A percentile compares a stretch with the other conserved stretches of the same genome.
Evolutionary conservation across 2,888 invertebrate genomes (phyloP).

Genomic region (Himalopsyche anomala): DNA sequence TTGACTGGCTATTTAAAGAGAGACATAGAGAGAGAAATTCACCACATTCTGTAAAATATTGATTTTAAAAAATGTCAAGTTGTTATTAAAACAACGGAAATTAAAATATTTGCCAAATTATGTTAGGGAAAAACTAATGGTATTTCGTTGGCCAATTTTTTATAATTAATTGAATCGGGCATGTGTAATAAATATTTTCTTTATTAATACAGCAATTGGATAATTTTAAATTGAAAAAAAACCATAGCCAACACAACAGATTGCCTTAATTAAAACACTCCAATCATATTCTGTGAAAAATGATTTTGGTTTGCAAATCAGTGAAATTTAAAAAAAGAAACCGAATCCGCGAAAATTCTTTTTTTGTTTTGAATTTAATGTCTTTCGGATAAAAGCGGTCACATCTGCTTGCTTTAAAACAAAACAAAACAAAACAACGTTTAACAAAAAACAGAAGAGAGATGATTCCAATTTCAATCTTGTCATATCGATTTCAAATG

Average conservation of each 20-base stretch:
- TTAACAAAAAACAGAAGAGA: conserved; percentile 41
- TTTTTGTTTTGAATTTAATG: conserved; percentile 6
- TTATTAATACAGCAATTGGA: neutral
- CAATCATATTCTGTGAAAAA: neutral
- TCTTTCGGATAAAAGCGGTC: neutral
- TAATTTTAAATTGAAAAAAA: neutral
- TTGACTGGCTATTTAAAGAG: no score
- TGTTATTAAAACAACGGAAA: no score
- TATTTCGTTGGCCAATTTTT: no score
- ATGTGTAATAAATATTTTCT: conserved; percentile 2
- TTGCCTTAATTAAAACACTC: conserved; percentile 10
- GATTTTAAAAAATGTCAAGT: no score
- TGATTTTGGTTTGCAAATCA: conserved; percentile 9
- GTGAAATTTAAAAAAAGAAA: conserved; percentile 53
- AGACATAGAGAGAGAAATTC: no score
- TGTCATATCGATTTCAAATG: conserved; percentile 55
- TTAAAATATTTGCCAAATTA: no score
- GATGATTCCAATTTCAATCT: conserved; percentile 46
- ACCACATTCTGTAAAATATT: no score
- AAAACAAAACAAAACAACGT: neutral
- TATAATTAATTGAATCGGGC: neutral
- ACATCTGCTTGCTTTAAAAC: conserved; percentile 10
- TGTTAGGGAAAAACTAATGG: no score
- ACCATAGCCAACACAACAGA: neutral
- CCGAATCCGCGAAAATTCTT: neutral